Base-by-base conservation (phyloP, 2,888 invertebrate genomes). In the Polyommatus icarus region DNA sequence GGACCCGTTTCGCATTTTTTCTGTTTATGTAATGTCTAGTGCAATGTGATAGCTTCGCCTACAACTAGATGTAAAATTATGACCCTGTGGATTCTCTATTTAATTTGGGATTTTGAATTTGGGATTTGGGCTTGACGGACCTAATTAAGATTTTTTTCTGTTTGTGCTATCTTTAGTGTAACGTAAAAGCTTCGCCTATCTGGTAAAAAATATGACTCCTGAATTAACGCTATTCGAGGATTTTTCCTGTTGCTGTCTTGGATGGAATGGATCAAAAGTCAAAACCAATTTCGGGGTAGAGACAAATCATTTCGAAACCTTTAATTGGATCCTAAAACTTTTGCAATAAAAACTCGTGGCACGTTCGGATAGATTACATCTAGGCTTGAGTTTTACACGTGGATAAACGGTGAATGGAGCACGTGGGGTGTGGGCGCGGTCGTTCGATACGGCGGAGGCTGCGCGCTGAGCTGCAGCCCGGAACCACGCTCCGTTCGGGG, bases 371-470 rank as follows among this genome's bases (percentile, higher is more conserved):
- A 61, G 61, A 61, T 61, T 61, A 20, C 24, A 61, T 61, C 61
- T 61, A 20, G 72, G 61, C 15, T 78, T 50, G 67, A 73, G 76
- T 78, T 80, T 61, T 79, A 80, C 85, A 85, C 86, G 85, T 86
- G 86, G 84, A 82, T 79, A 80, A 77, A 81, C 83, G 84, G 84
- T 85, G 85, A 85, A 85, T 85, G 85, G 78, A 84, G 82, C 85
- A 86, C 86, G 86, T 86, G 86, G 84, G 81, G 82, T 80, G 82
- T 81, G 84, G 85, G 84, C 83, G 85, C 84, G 86, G 85, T 80
- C 86, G 86, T 83, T 87, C 87, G 85, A 87, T 87, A 87, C 81
- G 81, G 83, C 85, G 86, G 87, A 87, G 86, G 86, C 86, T 87
- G 87, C 87, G 87, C 86, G 82, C 79, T 86, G 83, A 81, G 84